Evolutionary conservation across 2,797 vertebrate species (phyloP).

Genomic region (Hyperoplus lanceolatus): DNA sequence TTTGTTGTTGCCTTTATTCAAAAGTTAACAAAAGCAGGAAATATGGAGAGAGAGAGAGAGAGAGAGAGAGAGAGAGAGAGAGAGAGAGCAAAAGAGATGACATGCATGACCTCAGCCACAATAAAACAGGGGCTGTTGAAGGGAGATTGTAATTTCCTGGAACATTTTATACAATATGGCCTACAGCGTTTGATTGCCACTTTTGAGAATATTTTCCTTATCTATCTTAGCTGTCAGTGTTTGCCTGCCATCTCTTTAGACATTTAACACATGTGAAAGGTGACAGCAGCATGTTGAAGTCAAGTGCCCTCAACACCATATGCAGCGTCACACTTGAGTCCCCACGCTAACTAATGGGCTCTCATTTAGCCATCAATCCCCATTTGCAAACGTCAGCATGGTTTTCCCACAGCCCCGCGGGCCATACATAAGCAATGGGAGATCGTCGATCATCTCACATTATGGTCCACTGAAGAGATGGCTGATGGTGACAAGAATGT

Average conservation of each 20-base stretch:
- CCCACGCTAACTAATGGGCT: conserved; percentile 59
- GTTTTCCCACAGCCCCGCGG: conserved; percentile 38
- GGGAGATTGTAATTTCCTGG: not conserved
- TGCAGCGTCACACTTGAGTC: conserved; percentile 38
- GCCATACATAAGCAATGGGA: conserved; percentile 71
- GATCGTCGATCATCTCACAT: conserved; percentile 64
- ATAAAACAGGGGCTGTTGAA: not conserved
- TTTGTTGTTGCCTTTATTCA: not conserved
- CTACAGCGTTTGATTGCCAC: not conserved
- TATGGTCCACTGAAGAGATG: conserved; percentile 47
- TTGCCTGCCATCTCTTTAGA: not conserved
- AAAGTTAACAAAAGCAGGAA: not conserved
- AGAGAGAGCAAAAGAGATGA: not conserved
- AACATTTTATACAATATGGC: not conserved
- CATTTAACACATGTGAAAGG: conserved; percentile 7
- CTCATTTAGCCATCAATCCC: conserved; percentile 77
- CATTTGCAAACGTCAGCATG: conserved; percentile 69
- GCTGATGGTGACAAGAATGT: conserved; percentile 46
- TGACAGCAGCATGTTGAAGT: conserved; percentile 2
- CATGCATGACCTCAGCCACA: not conserved
- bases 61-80: not conserved
- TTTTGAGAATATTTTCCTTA: not conserved
- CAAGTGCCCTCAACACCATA: not conserved
- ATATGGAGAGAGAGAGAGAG: not conserved
- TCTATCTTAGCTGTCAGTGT: not conserved